These are phyloP conservation scores for Cyanocitta stelleri DNA, from an alignment of 2,113 vertebrate genomes.

Conservation along the genomic window DNA sequence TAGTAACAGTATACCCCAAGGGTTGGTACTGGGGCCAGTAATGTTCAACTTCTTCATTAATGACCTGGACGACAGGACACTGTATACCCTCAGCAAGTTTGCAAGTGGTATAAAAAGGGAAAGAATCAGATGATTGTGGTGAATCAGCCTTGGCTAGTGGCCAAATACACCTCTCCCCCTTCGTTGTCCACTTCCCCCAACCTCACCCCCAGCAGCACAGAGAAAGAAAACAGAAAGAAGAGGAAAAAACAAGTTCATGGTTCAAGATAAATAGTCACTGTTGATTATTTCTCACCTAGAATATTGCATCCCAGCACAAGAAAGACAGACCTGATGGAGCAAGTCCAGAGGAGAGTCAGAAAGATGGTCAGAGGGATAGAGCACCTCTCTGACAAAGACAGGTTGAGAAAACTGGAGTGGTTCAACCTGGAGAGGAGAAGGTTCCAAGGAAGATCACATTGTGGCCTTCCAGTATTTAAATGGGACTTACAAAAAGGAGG, in stretches of 20 bases:
- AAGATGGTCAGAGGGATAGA: background rate
- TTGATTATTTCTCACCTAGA: background rate
- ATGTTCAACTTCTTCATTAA: background rate
- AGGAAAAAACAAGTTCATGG: background rate
- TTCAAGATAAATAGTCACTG: background rate
- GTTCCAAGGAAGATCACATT: background rate
- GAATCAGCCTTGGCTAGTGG: background rate
- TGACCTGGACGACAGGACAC: rapidly evolving
- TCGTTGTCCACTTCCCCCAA: background rate
- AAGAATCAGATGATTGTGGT: background rate
- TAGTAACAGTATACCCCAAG: background rate
- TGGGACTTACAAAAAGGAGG: background rate
- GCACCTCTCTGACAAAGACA: background rate
- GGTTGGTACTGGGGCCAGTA: background rate
- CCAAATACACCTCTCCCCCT: background rate
- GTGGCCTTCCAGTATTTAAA: background rate
- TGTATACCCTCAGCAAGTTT: background rate
- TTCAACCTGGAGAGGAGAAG: background rate
- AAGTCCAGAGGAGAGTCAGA: background rate
- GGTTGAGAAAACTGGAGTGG: background rate
- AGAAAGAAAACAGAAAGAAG: background rate
- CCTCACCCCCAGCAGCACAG: rapidly evolving
- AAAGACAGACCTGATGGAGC: background rate
- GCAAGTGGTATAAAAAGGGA: background rate
- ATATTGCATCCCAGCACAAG: background rate